These are phyloP conservation scores for Drosophila kokeensis DNA, from an alignment of 2,888 invertebrate species.

Conservation along the genomic window DNA sequence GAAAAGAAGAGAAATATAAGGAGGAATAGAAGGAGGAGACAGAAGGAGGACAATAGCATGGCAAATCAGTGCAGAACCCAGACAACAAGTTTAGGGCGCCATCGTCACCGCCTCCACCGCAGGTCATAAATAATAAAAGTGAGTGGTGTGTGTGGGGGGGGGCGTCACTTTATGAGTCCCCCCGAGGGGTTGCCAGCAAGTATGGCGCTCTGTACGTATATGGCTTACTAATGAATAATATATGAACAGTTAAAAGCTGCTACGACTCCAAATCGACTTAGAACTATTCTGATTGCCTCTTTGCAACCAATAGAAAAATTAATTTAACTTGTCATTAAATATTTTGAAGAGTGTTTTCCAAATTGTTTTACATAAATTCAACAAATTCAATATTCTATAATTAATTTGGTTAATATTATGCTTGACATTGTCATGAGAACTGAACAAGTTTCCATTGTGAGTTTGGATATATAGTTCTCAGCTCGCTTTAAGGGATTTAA, in stretches of 20 bases:
- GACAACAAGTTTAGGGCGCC: conserved; percentile 49
- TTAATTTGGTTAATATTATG: background rate
- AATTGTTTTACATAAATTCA: background rate
- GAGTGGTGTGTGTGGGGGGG: too few relatives aligned
- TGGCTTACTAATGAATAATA: conserved; percentile 24
- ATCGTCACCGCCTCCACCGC: conserved; percentile 18
- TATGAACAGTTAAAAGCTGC: conserved; percentile 7
- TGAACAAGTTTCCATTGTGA: background rate
- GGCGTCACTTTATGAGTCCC: conserved; percentile 50
- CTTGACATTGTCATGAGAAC: background rate
- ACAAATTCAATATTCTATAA: background rate
- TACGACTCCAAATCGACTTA: background rate
- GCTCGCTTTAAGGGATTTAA: too few relatives aligned
- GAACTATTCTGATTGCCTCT: background rate
- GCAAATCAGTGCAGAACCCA: conserved; percentile 77
- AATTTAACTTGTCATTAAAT: background rate
- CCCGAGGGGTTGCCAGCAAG: conserved; percentile 10
- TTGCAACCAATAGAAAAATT: background rate
- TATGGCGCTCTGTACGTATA: conserved; percentile 5
- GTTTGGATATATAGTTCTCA: too few relatives aligned
- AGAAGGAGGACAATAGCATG: conserved; percentile 1
- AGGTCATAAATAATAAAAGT: conserved; percentile 61
- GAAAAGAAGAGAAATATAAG: background rate
- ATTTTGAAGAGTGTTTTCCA: background rate
- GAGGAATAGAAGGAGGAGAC: background rate